Conservation (phyloP, 2,797 vertebrate genomes). For the Psittacula echo region DNA sequence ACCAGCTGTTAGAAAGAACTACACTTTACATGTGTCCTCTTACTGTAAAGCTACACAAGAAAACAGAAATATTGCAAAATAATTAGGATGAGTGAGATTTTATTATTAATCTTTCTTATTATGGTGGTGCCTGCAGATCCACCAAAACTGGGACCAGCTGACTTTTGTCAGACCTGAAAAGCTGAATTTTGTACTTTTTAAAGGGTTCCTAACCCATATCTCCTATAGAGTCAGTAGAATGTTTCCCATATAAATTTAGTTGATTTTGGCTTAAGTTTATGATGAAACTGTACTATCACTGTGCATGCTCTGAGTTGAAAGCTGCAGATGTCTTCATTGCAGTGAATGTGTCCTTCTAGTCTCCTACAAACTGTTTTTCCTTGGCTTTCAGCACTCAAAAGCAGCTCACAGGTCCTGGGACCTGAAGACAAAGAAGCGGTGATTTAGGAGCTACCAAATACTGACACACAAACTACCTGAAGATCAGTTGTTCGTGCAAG, state of each 20-base stretch:
- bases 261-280: not conserved
- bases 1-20: not conserved
- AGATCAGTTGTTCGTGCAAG: not conserved
- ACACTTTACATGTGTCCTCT: not conserved
- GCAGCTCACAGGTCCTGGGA: not conserved
- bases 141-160: not conserved
- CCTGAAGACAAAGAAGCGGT: not conserved
- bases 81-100: not conserved
- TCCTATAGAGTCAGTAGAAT: not conserved
- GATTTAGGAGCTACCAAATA: not conserved
- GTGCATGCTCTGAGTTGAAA: not conserved
- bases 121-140: not conserved
- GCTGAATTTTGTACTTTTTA: not conserved
- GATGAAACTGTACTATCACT: not conserved
- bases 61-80: not conserved
- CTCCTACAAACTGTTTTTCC: accelerated
- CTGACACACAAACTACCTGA: not conserved
- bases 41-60: not conserved
- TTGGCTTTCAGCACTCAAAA: not conserved
- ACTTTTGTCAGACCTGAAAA: not conserved
- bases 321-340: not conserved
- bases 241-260: not conserved
- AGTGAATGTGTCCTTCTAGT: not conserved
- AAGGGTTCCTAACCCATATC: not conserved
- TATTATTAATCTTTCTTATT: not conserved